Percentiles rank a stretch among this genome's conserved stretches.
These are phyloP conservation scores for Coleophora deauratella DNA, from an alignment of 2,888 invertebrate genomes.

Conservation along the genomic window DNA sequence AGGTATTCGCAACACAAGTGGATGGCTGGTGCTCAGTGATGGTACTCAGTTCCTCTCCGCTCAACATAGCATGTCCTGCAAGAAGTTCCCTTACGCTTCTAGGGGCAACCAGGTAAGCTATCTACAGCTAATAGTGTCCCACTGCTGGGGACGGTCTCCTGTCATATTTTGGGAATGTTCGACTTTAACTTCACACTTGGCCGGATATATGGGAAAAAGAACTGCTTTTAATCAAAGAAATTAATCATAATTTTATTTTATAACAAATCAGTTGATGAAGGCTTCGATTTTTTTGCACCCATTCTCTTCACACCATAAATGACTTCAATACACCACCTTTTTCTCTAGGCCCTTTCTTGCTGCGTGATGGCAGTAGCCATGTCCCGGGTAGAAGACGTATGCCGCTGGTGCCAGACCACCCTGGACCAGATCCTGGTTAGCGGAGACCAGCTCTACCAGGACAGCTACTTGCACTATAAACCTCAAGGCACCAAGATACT, in stretches of 20 bases:
- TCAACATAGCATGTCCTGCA: slow-evolving; percentile 55
- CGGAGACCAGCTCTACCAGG: slow-evolving; percentile 75
- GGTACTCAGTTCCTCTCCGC: slow-evolving; percentile 61
- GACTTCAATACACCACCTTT: too few relatives aligned
- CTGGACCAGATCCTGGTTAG: slow-evolving; percentile 71
- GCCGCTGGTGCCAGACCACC: slow-evolving; percentile 67
- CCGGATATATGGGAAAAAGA: too few relatives aligned
- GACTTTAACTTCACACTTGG: too few relatives aligned
- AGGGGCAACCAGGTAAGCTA: slow-evolving; percentile 57
- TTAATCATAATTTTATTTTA: too few relatives aligned
- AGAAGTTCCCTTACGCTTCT: slow-evolving; percentile 51
- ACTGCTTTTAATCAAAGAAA: too few relatives aligned
- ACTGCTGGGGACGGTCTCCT: too few relatives aligned
- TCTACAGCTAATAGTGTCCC: neutral
- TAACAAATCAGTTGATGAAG: too few relatives aligned
- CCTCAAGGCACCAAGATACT: slow-evolving; percentile 35
- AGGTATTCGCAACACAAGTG: slow-evolving; percentile 56
- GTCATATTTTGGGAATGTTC: too few relatives aligned
- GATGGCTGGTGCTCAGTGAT: slow-evolving; percentile 55
- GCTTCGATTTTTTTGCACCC: too few relatives aligned
- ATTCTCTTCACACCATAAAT: too few relatives aligned
- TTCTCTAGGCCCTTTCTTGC: slow-evolving; percentile 47
- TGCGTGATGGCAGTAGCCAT: slow-evolving; percentile 71
- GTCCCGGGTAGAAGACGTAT: slow-evolving; percentile 66
- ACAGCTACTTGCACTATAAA: slow-evolving; percentile 71